Base-by-base conservation (phyloP, 2,888 invertebrate species). In the Nephrotoma appendiculata region DNA sequence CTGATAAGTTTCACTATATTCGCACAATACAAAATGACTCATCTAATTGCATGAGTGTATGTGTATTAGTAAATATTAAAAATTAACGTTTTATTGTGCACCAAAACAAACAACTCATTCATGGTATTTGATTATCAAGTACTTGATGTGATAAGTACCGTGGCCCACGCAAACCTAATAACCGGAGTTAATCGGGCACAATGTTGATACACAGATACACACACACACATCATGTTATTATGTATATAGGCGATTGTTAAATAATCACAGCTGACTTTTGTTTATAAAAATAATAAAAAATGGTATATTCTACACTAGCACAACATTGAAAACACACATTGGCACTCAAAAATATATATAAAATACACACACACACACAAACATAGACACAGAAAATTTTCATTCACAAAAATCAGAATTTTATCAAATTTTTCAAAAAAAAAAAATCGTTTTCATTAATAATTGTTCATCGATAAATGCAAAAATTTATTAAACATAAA, bases 181-280 rank as follows among this genome's bases (percentile, higher is more conserved):
- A 31, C 71, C 71, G 9, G 31, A 71, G 71, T 71, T 71, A 71
- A 71, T 71, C 71, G 71, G 31, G 31, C 31, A 71, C 7, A 71
- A 9, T 71, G 71, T 31, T 31, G 31, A 31, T 31, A 31, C 31
- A 31, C 48, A n/a, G 48, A 48, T n/a, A 84, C 84, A 84, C 84
- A 84, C 84, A 84, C 84, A 84, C 84, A 84, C 84, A 84, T 19
- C 43, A 84, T 42, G 48, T 48, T 12, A n/a, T 42, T 43, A 84
- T 42, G 43, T 84, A 84, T 84, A 84, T 84, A 84, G 41, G 43
- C 15, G 71, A 71, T 31, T 71, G 41, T 84, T 42, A 84, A 83
- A 83, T 41, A 42, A 84, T 42, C 84, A 84, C 84, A 84, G 84
- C 84, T 84, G 84, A 84, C 42, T 84, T 84, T 84, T 84, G 84